Base-by-base conservation (phyloP, 2,113 vertebrate genomes). In the Gnathonemus echidnorhynchus region DNA sequence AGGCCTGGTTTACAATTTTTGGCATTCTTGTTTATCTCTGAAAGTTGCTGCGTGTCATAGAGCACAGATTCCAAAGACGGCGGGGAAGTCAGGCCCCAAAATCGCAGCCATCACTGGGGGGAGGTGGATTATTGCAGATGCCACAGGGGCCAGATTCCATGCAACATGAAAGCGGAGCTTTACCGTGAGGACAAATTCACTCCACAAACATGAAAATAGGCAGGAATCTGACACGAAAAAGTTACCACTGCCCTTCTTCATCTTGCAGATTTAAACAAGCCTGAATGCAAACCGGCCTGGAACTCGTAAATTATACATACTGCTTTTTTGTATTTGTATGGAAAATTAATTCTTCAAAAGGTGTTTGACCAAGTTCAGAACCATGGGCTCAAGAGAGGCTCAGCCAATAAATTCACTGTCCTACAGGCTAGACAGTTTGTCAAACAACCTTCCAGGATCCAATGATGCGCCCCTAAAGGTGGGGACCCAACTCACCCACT, bases 1-100 rank as follows among this genome's bases (percentile, higher is more conserved):
- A 74, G 91, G 52, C 74, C 86, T 88, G 27, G 91, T 93, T 89
- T 91, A 90, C 87, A 89, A 92, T 86, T 89, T 90, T 83, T 87
- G 83, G 87, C 49, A 89, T 90, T 90, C 83, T 90, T 92, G 93
- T 93, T 92, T 91, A 92, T 86, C 19, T 77, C 35, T 1, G 10
- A 88, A 58, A 17, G 66, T 83, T 42, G 70, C 70, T 21, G 66
- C 49, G 27, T 83, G 88, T 49, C 27, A 53, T 70, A 53, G 31
- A 1, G 45, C 27, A n/a, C 58, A 21, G 39, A 85, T 85, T 85
- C 45, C 83, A n/a, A n/a, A 52, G 86, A 31, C 42, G 5, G 11
- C 11, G 15, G n/a, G 46, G 49, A 52, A n/a, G 27, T 24, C n/a
- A 15, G 86, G 83, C 45, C 74, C 35, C 83, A 17, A 52, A 53